phyloP scores from a whole-genome alignment of 2,113 vertebrate species.

The Alexandromys fortis region DNA sequence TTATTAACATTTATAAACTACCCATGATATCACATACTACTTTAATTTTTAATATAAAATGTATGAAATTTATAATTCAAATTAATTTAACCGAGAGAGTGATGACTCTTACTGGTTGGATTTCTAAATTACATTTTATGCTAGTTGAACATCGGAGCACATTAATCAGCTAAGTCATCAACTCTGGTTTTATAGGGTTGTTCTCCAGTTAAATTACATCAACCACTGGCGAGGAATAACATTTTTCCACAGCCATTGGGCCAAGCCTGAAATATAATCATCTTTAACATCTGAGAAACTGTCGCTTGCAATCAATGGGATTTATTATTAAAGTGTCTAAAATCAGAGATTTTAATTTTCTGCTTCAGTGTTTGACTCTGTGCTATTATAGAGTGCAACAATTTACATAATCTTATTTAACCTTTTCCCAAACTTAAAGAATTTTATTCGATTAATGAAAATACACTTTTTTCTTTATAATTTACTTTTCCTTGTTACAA shows the following conservation, averaged over 20 bases:
- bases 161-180: constrained; percentile 67
- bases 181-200: constrained; percentile 50
- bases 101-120: constrained; percentile 24
- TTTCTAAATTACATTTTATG: constrained; percentile 31
- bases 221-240: constrained; percentile 65
- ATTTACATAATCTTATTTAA: constrained; percentile 63
- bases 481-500: constrained; percentile 23
- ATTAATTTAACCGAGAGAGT: constrained; percentile 39
- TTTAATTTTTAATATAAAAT: constrained; percentile 2
- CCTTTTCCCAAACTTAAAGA: constrained; percentile 22
- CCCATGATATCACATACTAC: neutral
- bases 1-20: neutral
- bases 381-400: constrained; percentile 43
- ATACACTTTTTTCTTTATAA: neutral
- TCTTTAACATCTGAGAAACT: constrained; percentile 68
- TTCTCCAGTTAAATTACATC: constrained; percentile 73
- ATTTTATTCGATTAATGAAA: neutral
- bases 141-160: constrained; percentile 15
- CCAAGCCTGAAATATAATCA: constrained; percentile 65
- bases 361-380: constrained; percentile 71
- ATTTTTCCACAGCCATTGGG: constrained; percentile 62
- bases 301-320: constrained; percentile 67
- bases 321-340: constrained; percentile 76
- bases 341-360: constrained; percentile 78
- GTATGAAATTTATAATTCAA: constrained; percentile 33